Base-by-base conservation (phyloP, 2,113 vertebrate genomes). In the Marmota flaviventris region DNA sequence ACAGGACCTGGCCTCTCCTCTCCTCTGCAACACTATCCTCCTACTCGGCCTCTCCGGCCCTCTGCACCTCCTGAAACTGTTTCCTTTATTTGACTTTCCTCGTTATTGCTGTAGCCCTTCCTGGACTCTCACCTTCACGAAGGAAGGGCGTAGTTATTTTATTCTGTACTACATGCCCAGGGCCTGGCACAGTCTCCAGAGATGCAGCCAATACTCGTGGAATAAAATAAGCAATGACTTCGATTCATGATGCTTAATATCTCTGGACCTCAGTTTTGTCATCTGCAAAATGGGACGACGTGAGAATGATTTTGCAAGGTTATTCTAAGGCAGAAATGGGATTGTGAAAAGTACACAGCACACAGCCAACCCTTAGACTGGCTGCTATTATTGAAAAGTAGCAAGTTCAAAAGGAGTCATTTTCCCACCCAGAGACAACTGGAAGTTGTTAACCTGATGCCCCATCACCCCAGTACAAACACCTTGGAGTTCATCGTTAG, bases 251-350 rank as follows among this genome's bases (percentile, higher is more conserved):
- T 14, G 37, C 42, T n/a, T 87, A 18, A n/a, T 45, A 25, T 77
- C 56, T 85, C 10, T 67, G 45, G 67, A 10, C 56, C 56, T 56
- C 56, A 20, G 20, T 78, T 24, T 91, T 93, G 63, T 85, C 20
- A 65, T 34, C 51, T 95, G 16, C 89, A 39, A 90, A 92, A 79
- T 79, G 45, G 65, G 63, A 77, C 14, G 53, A 61, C 10, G 39
- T 25, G 65, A 75, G 25, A 39, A 63, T 51, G 45, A 27, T 13
- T 76, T 65, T 34, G 18, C 37, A 24, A 88, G 42, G 37, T 78
- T 51, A n/a, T 16, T 78, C 16, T 58, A 39, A 58, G 58, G 24
- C 9, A 48, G 78, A 72, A 22, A 56, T 0, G 5, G 58, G 34
- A 25, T 18, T 56, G 17, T 53, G 73, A 63, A 56, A 69, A 89